Evolutionary conservation across 2,113 vertebrate species (phyloP).

Genomic region (Aldabrachelys gigantea): DNA sequence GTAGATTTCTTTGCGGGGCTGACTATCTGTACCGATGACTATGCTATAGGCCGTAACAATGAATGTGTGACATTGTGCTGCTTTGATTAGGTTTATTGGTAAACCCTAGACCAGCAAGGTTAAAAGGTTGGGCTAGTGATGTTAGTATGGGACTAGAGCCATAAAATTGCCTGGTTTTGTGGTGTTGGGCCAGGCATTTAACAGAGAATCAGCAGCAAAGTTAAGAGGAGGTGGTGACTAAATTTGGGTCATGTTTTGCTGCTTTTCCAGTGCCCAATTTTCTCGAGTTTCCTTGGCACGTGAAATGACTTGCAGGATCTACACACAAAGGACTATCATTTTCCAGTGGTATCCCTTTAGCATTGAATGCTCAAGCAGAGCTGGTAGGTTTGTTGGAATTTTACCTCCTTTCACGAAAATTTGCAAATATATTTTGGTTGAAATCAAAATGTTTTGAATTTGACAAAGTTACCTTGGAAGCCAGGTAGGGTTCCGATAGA

Average conservation of each 20-base stretch:
- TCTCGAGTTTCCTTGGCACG: background rate
- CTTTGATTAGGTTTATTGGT: background rate
- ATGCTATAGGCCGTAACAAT: background rate
- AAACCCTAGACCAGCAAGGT: background rate
- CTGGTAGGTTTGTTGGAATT: background rate
- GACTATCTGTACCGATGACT: background rate
- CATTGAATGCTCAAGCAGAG: background rate
- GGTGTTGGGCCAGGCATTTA: background rate
- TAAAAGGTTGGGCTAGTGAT: background rate
- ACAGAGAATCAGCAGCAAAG: background rate
- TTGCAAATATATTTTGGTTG: background rate
- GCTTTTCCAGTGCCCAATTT: background rate
- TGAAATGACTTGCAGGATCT: background rate
- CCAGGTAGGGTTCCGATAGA: no score
- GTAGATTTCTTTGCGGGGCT: background rate
- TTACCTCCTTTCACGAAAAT: background rate
- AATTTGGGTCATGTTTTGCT: background rate
- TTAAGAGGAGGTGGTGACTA: background rate
- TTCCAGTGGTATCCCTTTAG: background rate
- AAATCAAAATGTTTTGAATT: no score
- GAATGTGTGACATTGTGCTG: background rate
- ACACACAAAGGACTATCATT: no score
- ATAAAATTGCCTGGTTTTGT: background rate
- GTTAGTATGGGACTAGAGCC: background rate
- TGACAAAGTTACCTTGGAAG: no score